phyloP scores from a whole-genome alignment of 2,888 invertebrate species.

The Julus scandinavius region DNA sequence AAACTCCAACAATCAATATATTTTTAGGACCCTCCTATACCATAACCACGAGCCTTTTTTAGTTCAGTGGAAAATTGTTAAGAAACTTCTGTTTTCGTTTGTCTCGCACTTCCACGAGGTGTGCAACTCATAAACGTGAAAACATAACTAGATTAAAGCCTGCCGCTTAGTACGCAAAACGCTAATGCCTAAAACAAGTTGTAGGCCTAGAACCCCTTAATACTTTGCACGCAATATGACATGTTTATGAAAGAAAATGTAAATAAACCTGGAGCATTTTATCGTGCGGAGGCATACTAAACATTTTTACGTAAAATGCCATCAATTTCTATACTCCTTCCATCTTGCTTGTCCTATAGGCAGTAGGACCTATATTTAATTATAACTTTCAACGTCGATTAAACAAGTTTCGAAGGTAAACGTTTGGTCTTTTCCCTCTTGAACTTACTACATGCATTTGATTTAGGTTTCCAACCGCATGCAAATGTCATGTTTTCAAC shows the following conservation, averaged over 20 bases:
- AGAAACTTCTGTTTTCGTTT: background rate
- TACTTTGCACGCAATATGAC: background rate
- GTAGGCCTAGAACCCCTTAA: background rate
- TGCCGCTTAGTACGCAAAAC: background rate
- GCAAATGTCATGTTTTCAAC: background rate
- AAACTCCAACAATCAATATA: background rate
- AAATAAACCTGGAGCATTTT: conserved; percentile 13
- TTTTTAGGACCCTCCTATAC: background rate
- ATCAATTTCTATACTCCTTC: background rate
- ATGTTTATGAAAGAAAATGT: conserved; percentile 12
- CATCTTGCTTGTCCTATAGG: background rate
- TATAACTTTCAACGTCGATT: conserved; percentile 8
- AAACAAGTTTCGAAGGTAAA: background rate
- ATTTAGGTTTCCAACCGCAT: background rate
- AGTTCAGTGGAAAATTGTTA: background rate
- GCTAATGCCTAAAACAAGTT: background rate
- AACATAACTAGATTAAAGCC: conserved; percentile 5
- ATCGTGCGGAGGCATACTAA: background rate
- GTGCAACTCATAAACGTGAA: background rate
- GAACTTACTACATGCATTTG: background rate
- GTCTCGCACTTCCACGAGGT: background rate
- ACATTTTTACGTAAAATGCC: background rate
- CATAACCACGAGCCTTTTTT: background rate
- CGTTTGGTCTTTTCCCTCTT: background rate
- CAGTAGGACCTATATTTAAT: background rate